Percentiles rank a stretch among this genome's conserved stretches.
These are phyloP conservation scores for Sinella curviseta DNA, from an alignment of 1,140 invertebrate species.

Conservation along the genomic window DNA sequence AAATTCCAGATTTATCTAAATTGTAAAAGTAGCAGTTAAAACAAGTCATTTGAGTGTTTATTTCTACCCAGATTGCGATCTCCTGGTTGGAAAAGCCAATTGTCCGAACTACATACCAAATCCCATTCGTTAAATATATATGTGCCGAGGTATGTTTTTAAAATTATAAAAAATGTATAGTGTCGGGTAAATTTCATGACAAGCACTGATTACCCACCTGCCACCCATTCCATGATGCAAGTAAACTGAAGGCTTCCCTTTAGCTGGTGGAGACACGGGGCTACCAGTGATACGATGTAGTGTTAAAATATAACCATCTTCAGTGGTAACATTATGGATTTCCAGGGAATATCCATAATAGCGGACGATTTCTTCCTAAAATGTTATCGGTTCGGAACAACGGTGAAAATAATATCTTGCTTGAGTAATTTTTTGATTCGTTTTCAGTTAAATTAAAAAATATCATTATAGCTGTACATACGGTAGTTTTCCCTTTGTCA, in stretches of 20 bases:
- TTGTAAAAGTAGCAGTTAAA: too few relatives aligned
- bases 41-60: too few relatives aligned
- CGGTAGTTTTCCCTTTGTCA: not conserved
- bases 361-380: not conserved
- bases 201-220: not conserved
- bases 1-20: too few relatives aligned
- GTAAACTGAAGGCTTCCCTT: not conserved
- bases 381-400: too few relatives aligned
- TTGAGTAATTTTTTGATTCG: too few relatives aligned
- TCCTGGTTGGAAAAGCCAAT: not conserved
- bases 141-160: not conserved
- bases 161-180: not conserved
- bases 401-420: too few relatives aligned
- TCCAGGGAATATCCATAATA: not conserved
- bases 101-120: not conserved
- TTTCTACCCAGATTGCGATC: not conserved
- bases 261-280: not conserved
- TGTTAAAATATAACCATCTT: slow-evolving; percentile 2
- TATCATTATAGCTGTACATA: not conserved
- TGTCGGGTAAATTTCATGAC: not conserved
- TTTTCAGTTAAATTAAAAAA: not conserved
- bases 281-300: not conserved
- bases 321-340: not conserved
- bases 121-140: not conserved
- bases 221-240: not conserved